Base-by-base conservation (phyloP, 2,888 invertebrate species). In the Mesochorus sp. region DNA sequence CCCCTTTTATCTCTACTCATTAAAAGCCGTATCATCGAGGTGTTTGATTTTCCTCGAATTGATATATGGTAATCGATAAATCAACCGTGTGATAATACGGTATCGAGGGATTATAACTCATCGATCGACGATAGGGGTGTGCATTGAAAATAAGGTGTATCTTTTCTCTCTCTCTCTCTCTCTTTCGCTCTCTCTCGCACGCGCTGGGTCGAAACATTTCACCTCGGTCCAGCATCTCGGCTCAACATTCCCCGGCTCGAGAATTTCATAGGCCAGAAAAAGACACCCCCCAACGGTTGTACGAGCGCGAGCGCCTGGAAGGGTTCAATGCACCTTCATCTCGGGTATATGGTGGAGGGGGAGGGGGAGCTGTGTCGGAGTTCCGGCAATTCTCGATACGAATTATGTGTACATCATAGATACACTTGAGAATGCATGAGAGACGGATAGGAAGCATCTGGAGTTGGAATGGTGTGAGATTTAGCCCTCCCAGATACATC, bases 401-500 rank as follows among this genome's bases (percentile, higher is more conserved):
- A 62, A 70, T 74, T 64, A 68, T 55, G n/a, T n/a, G 55, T 67
- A 31, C 37, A 26, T 64, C 66, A 61, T 61, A 34, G 72, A 68
- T 68, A 68, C 73, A 64, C 68, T 64, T 57, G 77, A 64, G 77
- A 73, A 78, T 78, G 73, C 77, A 57, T 51, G 73, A 44, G 68
- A 77, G 72, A 62, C 55, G 62, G 71, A 66, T 67, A 44, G 55
- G 51, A 26, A 26, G 34, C 39, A n/a, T 53, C 8, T 6, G 14
- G 21, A 55, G 49, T n/a, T 51, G 71, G 49, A 49, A 62, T 51
- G 47, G 34, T 67, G 66, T 62, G 44, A 77, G 53, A 37, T 57
- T 24, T 21, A 59, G 44, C 26, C 21, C 26, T 12, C 8, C 17
- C 24, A 31, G 6, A 37, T 66, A 47, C 68, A 51, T 26, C 47